Base-by-base conservation (phyloP, 2,888 invertebrate genomes). In the Drosophila gaucha region DNA sequence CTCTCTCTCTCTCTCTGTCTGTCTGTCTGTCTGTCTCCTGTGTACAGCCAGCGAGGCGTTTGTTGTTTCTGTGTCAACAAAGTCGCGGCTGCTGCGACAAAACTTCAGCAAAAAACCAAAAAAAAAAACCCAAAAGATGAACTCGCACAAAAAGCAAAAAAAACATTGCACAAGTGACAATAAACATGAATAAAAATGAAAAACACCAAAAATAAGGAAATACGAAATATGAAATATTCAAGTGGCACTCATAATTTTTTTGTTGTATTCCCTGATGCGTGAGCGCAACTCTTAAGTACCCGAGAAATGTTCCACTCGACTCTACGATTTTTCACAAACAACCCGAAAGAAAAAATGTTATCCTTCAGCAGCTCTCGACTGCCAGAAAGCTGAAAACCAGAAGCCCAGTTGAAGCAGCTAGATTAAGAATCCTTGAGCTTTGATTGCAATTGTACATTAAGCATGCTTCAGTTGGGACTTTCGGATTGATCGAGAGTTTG, bases 41-140 rank as follows among this genome's bases (percentile, higher is more conserved):
- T 72, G 59, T 64, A 38, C 62, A 12, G 18, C 39, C 47, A 65
- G 60, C 58, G 66, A 68, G 79, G 68, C 72, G 67, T 77, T 67
- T 55, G 65, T 65, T 63, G 54, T 69, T 76, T 76, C 64, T 86
- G 67, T 86, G 86, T 83, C 86, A 83, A 83, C 82, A 86, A 56
- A 69, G 44, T 66, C 64, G 68, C 64, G 46, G 44, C 66, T 51
- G 57, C 64, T 71, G 67, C 50, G 24, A 74, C 58, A 51, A 62
- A 73, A 65, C 65, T 73, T 69, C 50, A 35, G 31, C 26, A 38
- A 55, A 55, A 43, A 38, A 14, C 38, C 51, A 9, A 28, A 41
- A 52, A 44, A 67, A 49, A 14, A 44, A 54, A 30, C 12, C 31
- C 28, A 66, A 39, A 56, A 41, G 16, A 57, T 41, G 31, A 59